Percentiles rank a stretch among this genome's conserved stretches.
phyloP scores from a whole-genome alignment of 2,113 vertebrate species.

The Hippoglossus stenolepis region DNA sequence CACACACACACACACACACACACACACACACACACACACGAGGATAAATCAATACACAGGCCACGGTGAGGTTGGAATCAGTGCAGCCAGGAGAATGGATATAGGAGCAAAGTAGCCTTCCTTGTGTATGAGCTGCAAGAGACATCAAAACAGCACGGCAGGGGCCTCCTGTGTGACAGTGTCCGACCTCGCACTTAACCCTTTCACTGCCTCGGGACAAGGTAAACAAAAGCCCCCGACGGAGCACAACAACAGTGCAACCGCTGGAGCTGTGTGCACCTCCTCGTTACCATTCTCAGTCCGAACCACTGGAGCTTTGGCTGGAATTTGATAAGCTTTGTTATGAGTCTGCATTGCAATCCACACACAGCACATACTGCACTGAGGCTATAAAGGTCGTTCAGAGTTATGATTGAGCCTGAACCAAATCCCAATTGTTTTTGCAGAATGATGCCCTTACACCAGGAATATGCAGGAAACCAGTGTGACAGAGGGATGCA shows the following conservation, averaged over 20 bases:
- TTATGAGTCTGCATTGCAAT: slow-evolving; percentile 25
- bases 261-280: neutral
- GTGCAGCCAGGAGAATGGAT: slow-evolving; percentile 25
- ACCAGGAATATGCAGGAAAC: slow-evolving; percentile 17
- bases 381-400: slow-evolving; percentile 18
- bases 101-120: slow-evolving; percentile 13
- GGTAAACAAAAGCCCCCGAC: slow-evolving; percentile 36
- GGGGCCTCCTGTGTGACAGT: slow-evolving; percentile 51
- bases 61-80: slow-evolving; percentile 30
- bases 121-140: slow-evolving; percentile 16
- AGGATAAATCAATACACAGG: slow-evolving; percentile 64
- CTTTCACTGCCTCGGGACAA: slow-evolving; percentile 30
- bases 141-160: slow-evolving; percentile 44
- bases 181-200: slow-evolving; percentile 55
- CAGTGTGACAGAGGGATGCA: slow-evolving; percentile 4
- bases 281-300: slow-evolving; percentile 8
- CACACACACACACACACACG: slow-evolving; percentile 24
- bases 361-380: slow-evolving; percentile 20
- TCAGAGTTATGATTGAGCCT: slow-evolving; percentile 29
- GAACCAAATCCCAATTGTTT: slow-evolving; percentile 40
- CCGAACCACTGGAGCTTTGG: slow-evolving; percentile 11
- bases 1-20: slow-evolving; percentile 21
- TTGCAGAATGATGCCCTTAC: slow-evolving; percentile 59
- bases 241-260: neutral
- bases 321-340: slow-evolving; percentile 22